Conservation (phyloP, 2,797 vertebrate genomes). For the Aeoliscus strigatus region DNA sequence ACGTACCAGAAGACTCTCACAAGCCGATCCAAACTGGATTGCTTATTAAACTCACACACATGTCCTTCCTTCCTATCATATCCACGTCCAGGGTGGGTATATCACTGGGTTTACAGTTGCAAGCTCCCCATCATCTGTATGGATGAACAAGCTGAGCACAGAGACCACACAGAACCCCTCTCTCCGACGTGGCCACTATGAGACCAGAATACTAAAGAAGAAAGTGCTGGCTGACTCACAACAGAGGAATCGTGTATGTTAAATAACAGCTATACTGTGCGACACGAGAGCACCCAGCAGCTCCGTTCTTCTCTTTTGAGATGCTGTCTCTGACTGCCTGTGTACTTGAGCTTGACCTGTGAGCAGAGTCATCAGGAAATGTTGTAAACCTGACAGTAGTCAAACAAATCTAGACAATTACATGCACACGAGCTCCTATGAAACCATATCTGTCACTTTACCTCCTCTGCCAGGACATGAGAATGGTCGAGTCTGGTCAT, state of each 20-base stretch:
- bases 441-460: conserved; percentile 22
- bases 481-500: conserved; percentile 48
- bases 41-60: conserved; percentile 16
- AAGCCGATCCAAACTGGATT: too few relatives aligned
- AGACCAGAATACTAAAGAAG: conserved; percentile 70
- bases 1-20: conserved; percentile 31
- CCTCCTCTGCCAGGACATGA: conserved; percentile 20
- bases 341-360: too few relatives aligned
- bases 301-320: too few relatives aligned
- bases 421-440: conserved; percentile 3
- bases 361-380: too few relatives aligned
- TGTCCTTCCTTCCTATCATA: too few relatives aligned
- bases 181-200: conserved; percentile 56
- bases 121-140: conserved; percentile 19
- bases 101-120: conserved; percentile 26
- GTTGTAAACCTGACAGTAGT: too few relatives aligned
- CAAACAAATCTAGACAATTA: too few relatives aligned
- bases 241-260: conserved; percentile 33
- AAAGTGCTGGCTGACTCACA: conserved; percentile 55
- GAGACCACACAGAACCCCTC: conserved; percentile 40
- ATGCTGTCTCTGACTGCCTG: too few relatives aligned
- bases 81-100: conserved; percentile 17
- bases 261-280: conserved; percentile 22
- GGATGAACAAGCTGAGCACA: conserved; percentile 27
- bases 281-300: too few relatives aligned